Evolutionary conservation across 1,140 invertebrate species (phyloP), one percentile per base, ranked within the genome.

Genomic region (Heterodera schachtii): DNA sequence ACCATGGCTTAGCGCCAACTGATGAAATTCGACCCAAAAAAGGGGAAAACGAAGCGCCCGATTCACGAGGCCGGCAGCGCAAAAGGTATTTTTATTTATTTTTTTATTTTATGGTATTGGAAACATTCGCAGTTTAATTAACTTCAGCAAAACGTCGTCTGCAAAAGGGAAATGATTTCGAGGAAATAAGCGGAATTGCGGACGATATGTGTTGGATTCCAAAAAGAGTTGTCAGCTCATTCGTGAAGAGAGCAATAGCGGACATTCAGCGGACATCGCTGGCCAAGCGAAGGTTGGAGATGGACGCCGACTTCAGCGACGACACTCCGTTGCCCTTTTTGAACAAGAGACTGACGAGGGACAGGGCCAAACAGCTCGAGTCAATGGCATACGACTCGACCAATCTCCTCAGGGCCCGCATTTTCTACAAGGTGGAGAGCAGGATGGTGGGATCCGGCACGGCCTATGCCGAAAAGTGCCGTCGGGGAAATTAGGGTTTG

Each of bases 191-290:
- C 69, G 21, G 11, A 16, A n/a, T 43, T 41, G 69, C 69, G 41
- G 69, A 71, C 8, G 69, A 71, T 46, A 71, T 71, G 69, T 71
- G 69, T 71, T 71, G 69, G 69, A 71, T 71, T 41, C 69, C 69
- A 19, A 41, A 71, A n/a, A 41, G 19, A 46, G 9, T 71, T 11
- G 69, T 71, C 69, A 71, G 69, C 21, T 7, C 69, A 41, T 43
- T n/a, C 3, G 41, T 71, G 41, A 71, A 71, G 21, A 71, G 44
- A 1, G 69, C 69, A 46, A 71, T 71, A 7, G 69, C 31, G 69
- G 44, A 71, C 41, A 46, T 46, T 41, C 69, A 71, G 19, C 21
- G 43, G 3, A 43, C 31, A 43, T 71, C 44, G 41, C 2, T 41
- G 11, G 69, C 41, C 69, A 71, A 41, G 21, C 31, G 43, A 46